phyloP scores from a whole-genome alignment of 2,113 vertebrate genomes.

The Hemiscyllium ocellatum region DNA sequence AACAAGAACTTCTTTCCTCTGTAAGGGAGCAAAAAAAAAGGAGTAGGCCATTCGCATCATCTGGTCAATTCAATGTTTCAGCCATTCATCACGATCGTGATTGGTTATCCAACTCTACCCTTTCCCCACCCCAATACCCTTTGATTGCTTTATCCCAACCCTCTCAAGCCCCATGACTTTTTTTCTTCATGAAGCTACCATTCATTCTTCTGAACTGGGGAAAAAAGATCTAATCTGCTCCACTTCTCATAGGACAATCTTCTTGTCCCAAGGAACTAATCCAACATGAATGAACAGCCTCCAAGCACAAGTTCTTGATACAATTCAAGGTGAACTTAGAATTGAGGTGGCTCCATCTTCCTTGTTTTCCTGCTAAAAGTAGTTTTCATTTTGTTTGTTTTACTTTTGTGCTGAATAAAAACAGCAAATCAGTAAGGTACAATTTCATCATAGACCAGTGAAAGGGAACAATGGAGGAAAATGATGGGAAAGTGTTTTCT shows the following conservation, averaged over 20 bases:
- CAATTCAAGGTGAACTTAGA: neutral
- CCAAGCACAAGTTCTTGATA: neutral
- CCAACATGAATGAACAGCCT: neutral
- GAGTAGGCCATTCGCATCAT: too few species aligned
- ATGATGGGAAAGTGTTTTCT: neutral
- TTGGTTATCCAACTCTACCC: too few species aligned
- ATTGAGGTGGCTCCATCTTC: neutral
- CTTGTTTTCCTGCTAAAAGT: too few species aligned
- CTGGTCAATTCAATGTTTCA: too few species aligned
- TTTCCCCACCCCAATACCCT: too few species aligned
- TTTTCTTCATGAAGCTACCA: neutral
- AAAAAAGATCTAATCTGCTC: neutral
- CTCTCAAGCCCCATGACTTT: too few species aligned
- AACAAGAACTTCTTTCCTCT: neutral
- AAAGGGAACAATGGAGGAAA: constrained; percentile 13
- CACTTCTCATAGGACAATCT: neutral
- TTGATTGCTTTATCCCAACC: too few species aligned
- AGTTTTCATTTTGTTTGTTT: neutral
- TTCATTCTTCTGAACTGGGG: neutral
- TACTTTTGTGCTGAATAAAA: neutral
- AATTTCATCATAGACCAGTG: neutral
- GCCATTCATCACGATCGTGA: too few species aligned
- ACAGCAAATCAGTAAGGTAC: neutral
- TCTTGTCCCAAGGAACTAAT: neutral
- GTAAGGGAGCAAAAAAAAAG: neutral